These are phyloP conservation scores for Sitophilus oryzae DNA, from an alignment of 1,140 invertebrate genomes.

Conservation along the genomic window DNA sequence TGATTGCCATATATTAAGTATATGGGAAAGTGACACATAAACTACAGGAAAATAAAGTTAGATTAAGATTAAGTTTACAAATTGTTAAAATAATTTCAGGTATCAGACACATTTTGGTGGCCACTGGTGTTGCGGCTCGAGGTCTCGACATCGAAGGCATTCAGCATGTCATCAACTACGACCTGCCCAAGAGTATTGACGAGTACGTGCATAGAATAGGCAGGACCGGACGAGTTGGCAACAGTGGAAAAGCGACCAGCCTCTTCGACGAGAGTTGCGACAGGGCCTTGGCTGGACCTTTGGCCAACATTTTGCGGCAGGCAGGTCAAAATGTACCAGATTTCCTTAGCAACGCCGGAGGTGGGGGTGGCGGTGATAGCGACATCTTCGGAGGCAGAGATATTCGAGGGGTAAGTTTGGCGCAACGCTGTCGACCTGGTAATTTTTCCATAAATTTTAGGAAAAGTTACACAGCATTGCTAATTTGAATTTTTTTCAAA, in stretches of 20 bases:
- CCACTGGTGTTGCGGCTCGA: slow-evolving; percentile 88
- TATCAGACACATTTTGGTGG: slow-evolving; percentile 71
- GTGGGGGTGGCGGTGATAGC: slow-evolving; percentile 40
- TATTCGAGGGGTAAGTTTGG: slow-evolving; percentile 41
- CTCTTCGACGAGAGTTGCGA: slow-evolving; percentile 72
- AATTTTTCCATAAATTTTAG: background rate
- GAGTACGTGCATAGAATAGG: slow-evolving; percentile 96
- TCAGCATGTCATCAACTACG: slow-evolving; percentile 86
- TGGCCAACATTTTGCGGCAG: slow-evolving; percentile 67
- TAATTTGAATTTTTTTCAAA: slow-evolving; percentile 5
- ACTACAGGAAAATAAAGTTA: background rate
- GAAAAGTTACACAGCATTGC: background rate
- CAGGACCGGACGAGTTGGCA: slow-evolving; percentile 84
- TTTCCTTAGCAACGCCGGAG: slow-evolving; percentile 48
- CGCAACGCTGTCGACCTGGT: background rate
- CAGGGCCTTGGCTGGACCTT: slow-evolving; percentile 51
- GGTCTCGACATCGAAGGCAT: slow-evolving; percentile 57
- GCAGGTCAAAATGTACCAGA: slow-evolving; percentile 59
- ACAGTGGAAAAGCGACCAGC: slow-evolving; percentile 80
- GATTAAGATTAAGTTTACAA: background rate
- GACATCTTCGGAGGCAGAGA: slow-evolving; percentile 51
- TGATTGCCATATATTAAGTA: too few species aligned
- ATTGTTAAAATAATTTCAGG: slow-evolving; percentile 34
- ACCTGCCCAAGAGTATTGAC: slow-evolving; percentile 80
- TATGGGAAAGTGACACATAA: background rate